Conservation (phyloP, 2,113 vertebrate species). For the Syrmaticus mikado region DNA sequence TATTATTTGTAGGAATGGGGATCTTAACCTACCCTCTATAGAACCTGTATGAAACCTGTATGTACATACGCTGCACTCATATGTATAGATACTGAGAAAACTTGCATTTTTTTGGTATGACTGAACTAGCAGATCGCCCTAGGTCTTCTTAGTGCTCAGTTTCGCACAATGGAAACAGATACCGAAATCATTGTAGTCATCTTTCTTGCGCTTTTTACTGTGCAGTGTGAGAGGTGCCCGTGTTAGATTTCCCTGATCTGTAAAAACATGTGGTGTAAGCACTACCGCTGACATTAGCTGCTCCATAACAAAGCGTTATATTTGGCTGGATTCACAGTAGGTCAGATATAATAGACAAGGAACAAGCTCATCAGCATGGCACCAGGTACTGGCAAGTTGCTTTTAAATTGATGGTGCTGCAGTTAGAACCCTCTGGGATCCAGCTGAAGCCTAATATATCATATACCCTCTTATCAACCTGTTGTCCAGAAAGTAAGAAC, state of each 20-base stretch:
- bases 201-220: not conserved
- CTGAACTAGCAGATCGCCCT: not conserved
- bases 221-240: not conserved
- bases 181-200: not conserved
- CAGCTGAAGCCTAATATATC: not conserved
- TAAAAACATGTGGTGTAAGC: not conserved
- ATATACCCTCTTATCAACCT: not conserved
- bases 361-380: not conserved
- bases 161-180: not conserved
- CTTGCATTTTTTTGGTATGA: not conserved
- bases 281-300: not conserved
- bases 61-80: not conserved
- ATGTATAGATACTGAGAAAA: not conserved
- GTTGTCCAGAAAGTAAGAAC: not conserved
- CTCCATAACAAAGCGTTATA: not conserved
- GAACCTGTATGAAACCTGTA: not conserved
- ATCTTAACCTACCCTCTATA: not conserved
- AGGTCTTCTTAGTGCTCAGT: not conserved
- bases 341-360: not conserved
- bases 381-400: rapidly evolving
- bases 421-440: not conserved
- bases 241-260: not conserved
- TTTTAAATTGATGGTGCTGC: not conserved
- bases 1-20: too few species aligned
- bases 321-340: not conserved